Evolutionary conservation across 2,888 invertebrate species (phyloP), one percentile per base, ranked within the genome.

Genomic region (Macroteleia sp.): DNA sequence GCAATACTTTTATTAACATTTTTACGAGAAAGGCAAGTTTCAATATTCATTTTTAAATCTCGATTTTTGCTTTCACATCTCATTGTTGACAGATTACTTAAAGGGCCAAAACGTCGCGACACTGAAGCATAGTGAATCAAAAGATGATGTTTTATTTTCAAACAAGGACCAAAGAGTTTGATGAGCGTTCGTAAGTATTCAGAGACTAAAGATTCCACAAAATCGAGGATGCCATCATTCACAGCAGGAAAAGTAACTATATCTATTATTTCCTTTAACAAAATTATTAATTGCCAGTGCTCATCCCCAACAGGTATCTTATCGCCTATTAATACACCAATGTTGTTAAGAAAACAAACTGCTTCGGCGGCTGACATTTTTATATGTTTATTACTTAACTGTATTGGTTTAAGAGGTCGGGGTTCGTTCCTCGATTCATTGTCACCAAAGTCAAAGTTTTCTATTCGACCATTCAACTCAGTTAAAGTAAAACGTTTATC

Each of bases 71-170:
- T 46, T 19, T 61, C 61, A 5, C 61, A 61, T 22, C n/a, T n/a
- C n/a, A n/a, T n/a, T n/a, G n/a, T n/a, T n/a, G n/a, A n/a, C n/a
- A n/a, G n/a, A n/a, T n/a, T n/a, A n/a, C n/a, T n/a, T n/a, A n/a
- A n/a, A n/a, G n/a, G n/a, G n/a, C n/a, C n/a, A n/a, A n/a, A n/a
- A n/a, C n/a, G n/a, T n/a, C n/a, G n/a, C n/a, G n/a, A n/a, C n/a
- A n/a, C n/a, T n/a, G n/a, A n/a, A n/a, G 46, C n/a, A 50, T 62
- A 62, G 19, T 62, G 62, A n/a, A 39, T 2, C 20, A 64, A 30
- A 6, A 69, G 67, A 41, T 82, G 80, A 56, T 77, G 75, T 56
- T 81, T 76, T 9, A 62, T 67, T 44, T 71, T 79, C 9, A 76
- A 46, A 54, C 46, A 75, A 19, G 5, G 19, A 14, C 64, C 44